phyloP scores from a whole-genome alignment of 2,888 invertebrate species.

The Trileptium ribeirensis region DNA sequence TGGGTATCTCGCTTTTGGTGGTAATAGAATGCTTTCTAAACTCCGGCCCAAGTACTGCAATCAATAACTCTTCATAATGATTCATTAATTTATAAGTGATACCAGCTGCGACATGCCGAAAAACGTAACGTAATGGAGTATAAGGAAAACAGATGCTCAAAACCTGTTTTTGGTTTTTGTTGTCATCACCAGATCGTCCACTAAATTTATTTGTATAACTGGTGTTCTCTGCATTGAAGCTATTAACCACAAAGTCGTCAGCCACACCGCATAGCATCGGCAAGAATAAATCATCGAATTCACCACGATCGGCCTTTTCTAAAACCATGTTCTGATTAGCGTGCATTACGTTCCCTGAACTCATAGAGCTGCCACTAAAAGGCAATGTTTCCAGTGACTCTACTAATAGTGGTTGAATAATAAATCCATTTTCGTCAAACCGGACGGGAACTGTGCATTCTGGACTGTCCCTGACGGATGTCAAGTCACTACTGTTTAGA shows the following conservation, averaged over 20 bases:
- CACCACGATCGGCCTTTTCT: not conserved
- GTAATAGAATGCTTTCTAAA: no score
- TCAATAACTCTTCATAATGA: conserved; percentile 7
- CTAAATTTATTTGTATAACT: not conserved
- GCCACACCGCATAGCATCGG: not conserved
- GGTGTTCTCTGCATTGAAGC: not conserved
- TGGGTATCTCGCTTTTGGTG: no score
- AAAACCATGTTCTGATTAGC: not conserved
- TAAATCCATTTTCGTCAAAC: not conserved
- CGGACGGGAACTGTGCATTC: no score
- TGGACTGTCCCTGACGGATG: not conserved
- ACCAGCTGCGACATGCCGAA: conserved; percentile 41
- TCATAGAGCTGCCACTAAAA: no score
- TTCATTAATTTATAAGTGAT: conserved; percentile 44
- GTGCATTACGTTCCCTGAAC: no score
- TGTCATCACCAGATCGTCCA: not conserved
- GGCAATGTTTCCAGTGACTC: not conserved
- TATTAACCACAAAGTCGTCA: not conserved
- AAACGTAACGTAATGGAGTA: conserved; percentile 38
- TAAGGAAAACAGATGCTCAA: conserved; percentile 41
- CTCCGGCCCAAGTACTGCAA: no score
- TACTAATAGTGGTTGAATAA: not conserved
- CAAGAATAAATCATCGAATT: not conserved
- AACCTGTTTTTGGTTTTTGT: not conserved
- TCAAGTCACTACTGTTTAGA: not conserved